These are phyloP conservation scores for Chironomus riparius DNA, from an alignment of 2,888 invertebrate genomes.

Conservation along the genomic window DNA sequence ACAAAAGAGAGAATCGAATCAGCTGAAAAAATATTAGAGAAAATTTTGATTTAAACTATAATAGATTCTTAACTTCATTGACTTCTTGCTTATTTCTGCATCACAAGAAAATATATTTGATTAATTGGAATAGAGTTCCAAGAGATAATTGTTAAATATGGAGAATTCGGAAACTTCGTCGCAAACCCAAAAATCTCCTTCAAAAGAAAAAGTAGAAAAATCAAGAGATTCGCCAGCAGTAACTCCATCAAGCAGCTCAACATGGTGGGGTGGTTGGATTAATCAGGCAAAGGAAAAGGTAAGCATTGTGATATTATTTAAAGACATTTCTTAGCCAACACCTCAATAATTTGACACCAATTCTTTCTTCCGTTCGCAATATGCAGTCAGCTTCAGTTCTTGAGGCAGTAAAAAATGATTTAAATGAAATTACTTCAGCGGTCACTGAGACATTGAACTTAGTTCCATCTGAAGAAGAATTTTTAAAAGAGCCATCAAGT, in stretches of 20 bases:
- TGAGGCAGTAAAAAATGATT: constrained; percentile 66
- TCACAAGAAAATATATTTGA: not conserved
- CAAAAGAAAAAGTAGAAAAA: not conserved
- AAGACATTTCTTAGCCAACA: too few relatives aligned
- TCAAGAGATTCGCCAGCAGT: not conserved
- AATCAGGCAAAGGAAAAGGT: constrained; percentile 23
- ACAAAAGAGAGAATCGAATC: not conserved
- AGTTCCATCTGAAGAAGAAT: constrained; percentile 44
- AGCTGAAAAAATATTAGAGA: not conserved
- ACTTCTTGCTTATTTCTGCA: not conserved
- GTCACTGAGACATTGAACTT: constrained; percentile 62
- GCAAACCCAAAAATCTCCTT: not conserved
- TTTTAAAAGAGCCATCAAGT: constrained; percentile 48
- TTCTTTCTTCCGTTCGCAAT: not conserved
- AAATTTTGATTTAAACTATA: not conserved
- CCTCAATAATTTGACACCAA: not conserved
- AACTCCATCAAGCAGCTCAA: not conserved
- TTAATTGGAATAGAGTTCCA: not conserved
- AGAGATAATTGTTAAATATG: constrained; percentile 1
- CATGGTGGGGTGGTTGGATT: constrained; percentile 19
- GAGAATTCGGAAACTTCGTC: constrained; percentile 22
- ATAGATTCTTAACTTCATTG: not conserved
- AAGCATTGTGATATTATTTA: not conserved
- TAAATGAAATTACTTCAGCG: constrained; percentile 63
- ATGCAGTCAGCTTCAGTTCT: constrained; percentile 62